A percentile compares a stretch with the other conserved stretches of the same genome.
Evolutionary conservation across 92 coral and sea anemone species (phyloP).

Genomic region (Porites rus): DNA sequence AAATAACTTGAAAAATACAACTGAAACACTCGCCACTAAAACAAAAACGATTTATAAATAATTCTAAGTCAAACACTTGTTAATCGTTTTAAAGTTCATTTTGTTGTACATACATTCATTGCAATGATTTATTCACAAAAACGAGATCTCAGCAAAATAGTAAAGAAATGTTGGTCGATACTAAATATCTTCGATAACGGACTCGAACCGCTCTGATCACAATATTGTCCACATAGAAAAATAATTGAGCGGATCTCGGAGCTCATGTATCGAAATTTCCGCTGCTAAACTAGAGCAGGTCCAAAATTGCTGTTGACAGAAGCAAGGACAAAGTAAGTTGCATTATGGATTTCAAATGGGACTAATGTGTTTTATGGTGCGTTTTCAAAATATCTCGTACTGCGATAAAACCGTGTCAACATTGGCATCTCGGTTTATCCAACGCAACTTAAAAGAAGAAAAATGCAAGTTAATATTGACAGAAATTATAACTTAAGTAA

Average conservation of each 20-base stretch:
- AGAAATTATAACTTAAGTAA: background rate
- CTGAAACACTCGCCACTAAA: background rate
- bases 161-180: background rate
- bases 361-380: background rate
- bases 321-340: background rate
- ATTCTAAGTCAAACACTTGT: background rate
- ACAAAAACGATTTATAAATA: background rate
- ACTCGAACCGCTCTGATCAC: background rate
- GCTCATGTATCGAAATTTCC: background rate
- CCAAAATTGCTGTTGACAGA: background rate
- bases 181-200: background rate
- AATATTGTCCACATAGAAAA: background rate
- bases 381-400: constrained; percentile 14
- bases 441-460: background rate
- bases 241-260: background rate
- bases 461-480: constrained; percentile 1
- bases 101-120: background rate
- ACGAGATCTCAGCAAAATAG: background rate
- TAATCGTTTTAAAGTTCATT: background rate
- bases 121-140: background rate
- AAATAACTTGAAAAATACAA: background rate
- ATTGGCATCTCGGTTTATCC: background rate
- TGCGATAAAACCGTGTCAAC: constrained; percentile 28
- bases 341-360: background rate
- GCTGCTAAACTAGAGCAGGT: background rate